Evolutionary conservation across 2,888 invertebrate genomes (phyloP), one percentile per base, ranked within the genome.

Genomic region (Ennomos quercinarius): DNA sequence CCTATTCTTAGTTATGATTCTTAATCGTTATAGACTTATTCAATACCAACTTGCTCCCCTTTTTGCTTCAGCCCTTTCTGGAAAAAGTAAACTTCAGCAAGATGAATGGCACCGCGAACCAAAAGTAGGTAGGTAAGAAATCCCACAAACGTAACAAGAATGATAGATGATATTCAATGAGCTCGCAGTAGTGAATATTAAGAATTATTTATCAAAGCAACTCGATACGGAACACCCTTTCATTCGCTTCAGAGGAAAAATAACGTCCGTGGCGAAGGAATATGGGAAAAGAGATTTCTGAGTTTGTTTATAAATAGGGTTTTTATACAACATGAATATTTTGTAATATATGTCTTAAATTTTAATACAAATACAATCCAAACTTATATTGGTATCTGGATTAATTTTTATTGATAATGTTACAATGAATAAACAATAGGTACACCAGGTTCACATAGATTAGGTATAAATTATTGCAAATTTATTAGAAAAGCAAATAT

Each of bases 101-200:
- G 55, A 60, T 60, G 47, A 55, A 60, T 55, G 45, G 51, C 46
- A 36, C 46, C 37, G 11, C 17, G 39, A 59, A 45, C 49, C 53
- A 59, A 59, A 59, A 46, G 49, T 59, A 51, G 9, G 45, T 59
- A 51, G 6, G 12, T 10, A 27, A 9, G 39, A 53, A 59, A 49
- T 40, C 34, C 50, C 44, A 41, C 50, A 56, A 51, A 47, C 58
- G 53, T 60, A 52, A 63, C 55, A 53, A 36, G 59, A 64, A 80
- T 84, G 84, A 84, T 84, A 75, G 81, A 84, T 84, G 81, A 77
- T 76, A 73, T 66, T 73, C 77, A 77, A 80, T 77, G 80, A 73
- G 70, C 68, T 64, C 70, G 70, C 71, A 80, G 73, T 77, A 76
- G 78, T 81, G 78, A 81, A 82, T 83, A 83, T 80, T 79, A 79